Evolutionary conservation across 2,113 vertebrate genomes (phyloP), one percentile per base, ranked within the genome.

Genomic region (Actenoides hombroni): DNA sequence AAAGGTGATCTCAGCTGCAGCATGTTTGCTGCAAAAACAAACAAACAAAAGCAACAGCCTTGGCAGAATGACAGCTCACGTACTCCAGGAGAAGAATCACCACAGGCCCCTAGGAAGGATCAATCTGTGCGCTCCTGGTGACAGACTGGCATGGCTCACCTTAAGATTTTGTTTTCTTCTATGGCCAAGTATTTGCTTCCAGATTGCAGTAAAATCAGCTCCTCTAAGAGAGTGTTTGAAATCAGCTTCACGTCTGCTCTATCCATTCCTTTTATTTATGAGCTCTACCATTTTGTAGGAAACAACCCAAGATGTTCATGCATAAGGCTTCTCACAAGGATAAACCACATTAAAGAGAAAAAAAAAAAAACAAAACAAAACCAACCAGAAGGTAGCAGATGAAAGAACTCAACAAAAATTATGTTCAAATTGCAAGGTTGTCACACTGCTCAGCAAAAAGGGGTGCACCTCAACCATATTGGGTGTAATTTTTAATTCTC

Each of bases 221-320:
- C 21, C n/a, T 90, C 92, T 94, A 79, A 97, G 95, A 95, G 65
- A 29, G 29, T 26, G 40, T 81, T 94, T 83, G 88, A 95, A 95
- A 84, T 19, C 33, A 94, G 83, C 92, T 68, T 80, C 14, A 40
- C 35, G 83, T 88, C 65, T 82, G 40, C 80, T 79, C 42, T 68
- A 54, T n/a, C 20, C 29, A 3, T 95, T 95, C 65, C 39, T 91
- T 95, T 91, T 91, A 90, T 89, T 67, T 94, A 92, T 87, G 53
- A 91, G 42, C 65, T 94, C 83, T 93, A 53, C 78, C 87, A 64
- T 92, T 96, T 92, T 82, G 59, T 83, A 96, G 73, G 81, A 95
- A 95, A 75, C 61, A 87, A 70, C 63, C 51, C n/a, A 63, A 84
- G 81, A 95, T 78, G 90, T 93, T 94, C 76, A 49, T 26, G 59